Conservation (phyloP, 2,113 vertebrate genomes). For the Rhombomys opimus region DNA sequence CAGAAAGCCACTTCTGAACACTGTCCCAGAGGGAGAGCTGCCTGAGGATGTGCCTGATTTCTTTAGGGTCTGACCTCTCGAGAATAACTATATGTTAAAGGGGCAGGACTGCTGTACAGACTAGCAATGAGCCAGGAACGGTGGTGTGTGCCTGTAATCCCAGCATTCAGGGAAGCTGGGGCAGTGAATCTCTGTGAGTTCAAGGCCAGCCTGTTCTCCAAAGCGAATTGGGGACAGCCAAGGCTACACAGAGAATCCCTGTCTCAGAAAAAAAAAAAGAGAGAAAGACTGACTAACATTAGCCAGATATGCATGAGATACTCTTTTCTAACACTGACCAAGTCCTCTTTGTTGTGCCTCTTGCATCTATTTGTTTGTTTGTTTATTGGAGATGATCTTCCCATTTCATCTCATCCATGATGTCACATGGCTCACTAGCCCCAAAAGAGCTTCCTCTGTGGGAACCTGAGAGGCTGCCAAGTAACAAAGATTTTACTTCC, state of each 20-base stretch:
- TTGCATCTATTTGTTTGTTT: background rate
- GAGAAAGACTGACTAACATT: too few relatives aligned
- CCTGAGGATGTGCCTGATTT: background rate
- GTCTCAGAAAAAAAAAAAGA: too few relatives aligned
- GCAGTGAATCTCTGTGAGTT: too few relatives aligned
- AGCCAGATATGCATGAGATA: background rate
- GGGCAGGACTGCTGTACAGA: background rate
- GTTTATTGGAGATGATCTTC: background rate
- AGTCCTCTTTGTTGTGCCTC: background rate
- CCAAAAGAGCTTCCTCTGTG: background rate
- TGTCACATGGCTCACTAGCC: background rate
- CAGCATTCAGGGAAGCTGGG: too few relatives aligned
- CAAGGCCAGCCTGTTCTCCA: too few relatives aligned
- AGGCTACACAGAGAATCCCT: too few relatives aligned
- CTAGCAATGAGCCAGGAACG: too few relatives aligned
- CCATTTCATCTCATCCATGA: background rate
- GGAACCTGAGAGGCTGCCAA: background rate
- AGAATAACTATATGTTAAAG: background rate
- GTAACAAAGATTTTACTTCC: background rate
- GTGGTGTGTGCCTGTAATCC: too few relatives aligned
- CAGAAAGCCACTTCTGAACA: background rate
- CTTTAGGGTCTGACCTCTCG: background rate
- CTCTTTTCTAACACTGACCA: background rate
- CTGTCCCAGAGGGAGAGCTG: background rate
- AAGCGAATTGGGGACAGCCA: too few relatives aligned